Percentiles rank a stretch among this genome's conserved stretches.
Conservation (phyloP, 1,140 invertebrate genomes). For the Anagrus nilaparvatae region DNA sequence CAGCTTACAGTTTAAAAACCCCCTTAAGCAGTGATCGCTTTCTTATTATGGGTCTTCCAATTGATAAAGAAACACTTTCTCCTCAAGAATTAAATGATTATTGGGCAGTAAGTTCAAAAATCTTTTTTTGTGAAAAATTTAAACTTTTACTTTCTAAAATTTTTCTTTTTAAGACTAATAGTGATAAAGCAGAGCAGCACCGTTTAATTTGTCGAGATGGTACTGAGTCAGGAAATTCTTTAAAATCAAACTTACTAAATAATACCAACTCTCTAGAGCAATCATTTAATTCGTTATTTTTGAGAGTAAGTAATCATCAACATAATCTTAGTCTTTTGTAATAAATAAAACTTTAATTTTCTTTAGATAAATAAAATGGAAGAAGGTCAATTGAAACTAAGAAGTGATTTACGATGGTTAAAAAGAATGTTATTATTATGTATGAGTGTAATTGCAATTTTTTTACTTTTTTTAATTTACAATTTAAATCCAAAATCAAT, state of each 20-base stretch:
- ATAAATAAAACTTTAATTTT: constrained; percentile 13
- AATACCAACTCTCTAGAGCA: constrained; percentile 23
- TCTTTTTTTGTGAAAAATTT: constrained; percentile 8
- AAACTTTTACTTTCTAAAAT: constrained; percentile 10
- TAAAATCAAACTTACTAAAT: constrained; percentile 19
- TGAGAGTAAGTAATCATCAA: constrained; percentile 25
- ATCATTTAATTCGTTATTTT: constrained; percentile 26
- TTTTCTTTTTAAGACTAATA: constrained; percentile 23
- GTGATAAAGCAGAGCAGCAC: constrained; percentile 38
- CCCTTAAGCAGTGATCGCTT: constrained; percentile 55
- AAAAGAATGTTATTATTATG: constrained; percentile 32
- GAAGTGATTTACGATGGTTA: constrained; percentile 26
- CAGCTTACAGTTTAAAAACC: constrained; percentile 43
- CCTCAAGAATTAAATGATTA: constrained; percentile 44
- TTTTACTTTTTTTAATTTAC: constrained; percentile 27
- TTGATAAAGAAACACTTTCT: constrained; percentile 35
- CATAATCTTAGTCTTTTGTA: background rate
- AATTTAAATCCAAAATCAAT: constrained; percentile 6
- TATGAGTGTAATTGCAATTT: constrained; percentile 28
- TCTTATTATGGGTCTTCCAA: constrained; percentile 54
- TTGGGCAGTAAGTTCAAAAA: constrained; percentile 48
- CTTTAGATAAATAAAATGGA: constrained; percentile 31
- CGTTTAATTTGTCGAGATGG: constrained; percentile 39
- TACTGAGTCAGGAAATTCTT: constrained; percentile 24
- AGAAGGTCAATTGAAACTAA: constrained; percentile 27